phyloP scores from a whole-genome alignment of 2,113 vertebrate genomes.

The Caracal caracal region DNA sequence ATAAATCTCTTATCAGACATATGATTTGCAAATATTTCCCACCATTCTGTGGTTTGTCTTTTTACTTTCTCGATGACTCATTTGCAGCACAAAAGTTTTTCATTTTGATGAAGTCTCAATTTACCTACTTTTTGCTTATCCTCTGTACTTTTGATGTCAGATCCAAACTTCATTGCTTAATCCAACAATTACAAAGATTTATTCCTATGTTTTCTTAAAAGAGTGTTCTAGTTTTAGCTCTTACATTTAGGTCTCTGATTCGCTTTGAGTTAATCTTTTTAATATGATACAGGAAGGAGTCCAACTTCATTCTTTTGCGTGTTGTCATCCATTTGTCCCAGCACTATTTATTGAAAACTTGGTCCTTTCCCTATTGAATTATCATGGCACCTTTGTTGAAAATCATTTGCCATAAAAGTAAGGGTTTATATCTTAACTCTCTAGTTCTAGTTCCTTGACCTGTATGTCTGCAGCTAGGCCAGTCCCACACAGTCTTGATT shows the following conservation, averaged over 20 bases:
- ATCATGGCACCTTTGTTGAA: not conserved
- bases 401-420: not conserved
- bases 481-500: not conserved
- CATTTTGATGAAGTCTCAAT: not conserved
- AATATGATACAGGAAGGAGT: not conserved
- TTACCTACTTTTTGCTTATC: not conserved
- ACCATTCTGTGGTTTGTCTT: not conserved
- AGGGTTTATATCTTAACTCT: not conserved
- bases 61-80: not conserved
- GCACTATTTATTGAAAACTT: not conserved
- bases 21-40: not conserved
- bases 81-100: not conserved
- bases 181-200: not conserved
- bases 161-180: not conserved
- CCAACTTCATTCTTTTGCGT: not conserved
- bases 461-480: not conserved
- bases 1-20: not conserved
- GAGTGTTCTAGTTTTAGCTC: not conserved
- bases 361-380: not conserved
- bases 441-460: not conserved
- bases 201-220: not conserved
- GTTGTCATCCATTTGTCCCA: not conserved
- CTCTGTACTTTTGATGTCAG: not conserved
- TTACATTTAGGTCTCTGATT: not conserved
- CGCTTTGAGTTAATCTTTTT: not conserved